Conservation (phyloP, 2,113 vertebrate genomes). For the Perccottus glenii region DNA sequence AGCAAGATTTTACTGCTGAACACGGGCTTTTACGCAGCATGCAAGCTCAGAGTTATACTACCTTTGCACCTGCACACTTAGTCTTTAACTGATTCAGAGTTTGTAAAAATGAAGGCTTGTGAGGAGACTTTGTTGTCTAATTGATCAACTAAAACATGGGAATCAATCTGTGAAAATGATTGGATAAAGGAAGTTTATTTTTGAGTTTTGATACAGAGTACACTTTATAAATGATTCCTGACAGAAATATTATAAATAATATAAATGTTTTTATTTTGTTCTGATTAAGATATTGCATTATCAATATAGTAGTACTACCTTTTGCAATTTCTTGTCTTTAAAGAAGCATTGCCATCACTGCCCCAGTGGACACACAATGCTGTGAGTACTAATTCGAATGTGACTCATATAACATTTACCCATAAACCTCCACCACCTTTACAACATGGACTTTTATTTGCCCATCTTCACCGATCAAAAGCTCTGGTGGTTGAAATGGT, state of each 20-base stretch:
- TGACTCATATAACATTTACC: slow-evolving; percentile 2
- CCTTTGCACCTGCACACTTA: slow-evolving; percentile 28
- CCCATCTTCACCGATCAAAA: neutral
- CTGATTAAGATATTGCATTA: too few species aligned
- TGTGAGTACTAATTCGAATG: neutral
- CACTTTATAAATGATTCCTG: too few species aligned
- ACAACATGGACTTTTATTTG: slow-evolving; percentile 7
- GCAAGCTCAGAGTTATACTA: slow-evolving; percentile 3
- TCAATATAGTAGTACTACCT: too few species aligned
- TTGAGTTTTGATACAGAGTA: too few species aligned
- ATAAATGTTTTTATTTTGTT: too few species aligned
- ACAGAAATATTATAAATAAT: too few species aligned
- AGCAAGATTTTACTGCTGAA: slow-evolving; percentile 58
- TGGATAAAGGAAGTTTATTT: too few species aligned
- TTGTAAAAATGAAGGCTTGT: too few species aligned
- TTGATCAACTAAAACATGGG: too few species aligned
- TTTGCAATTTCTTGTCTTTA: too few species aligned
- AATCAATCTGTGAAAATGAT: too few species aligned
- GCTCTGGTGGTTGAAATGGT: neutral
- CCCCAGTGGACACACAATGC: neutral
- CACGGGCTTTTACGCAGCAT: slow-evolving; percentile 32
- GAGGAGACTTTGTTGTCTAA: too few species aligned
- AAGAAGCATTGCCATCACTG: neutral
- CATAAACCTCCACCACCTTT: slow-evolving; percentile 8
- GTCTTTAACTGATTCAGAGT: neutral